Evolutionary conservation across 2,113 vertebrate genomes (phyloP), one percentile per base, ranked within the genome.

Genomic region (Anas platyrhynchos): DNA sequence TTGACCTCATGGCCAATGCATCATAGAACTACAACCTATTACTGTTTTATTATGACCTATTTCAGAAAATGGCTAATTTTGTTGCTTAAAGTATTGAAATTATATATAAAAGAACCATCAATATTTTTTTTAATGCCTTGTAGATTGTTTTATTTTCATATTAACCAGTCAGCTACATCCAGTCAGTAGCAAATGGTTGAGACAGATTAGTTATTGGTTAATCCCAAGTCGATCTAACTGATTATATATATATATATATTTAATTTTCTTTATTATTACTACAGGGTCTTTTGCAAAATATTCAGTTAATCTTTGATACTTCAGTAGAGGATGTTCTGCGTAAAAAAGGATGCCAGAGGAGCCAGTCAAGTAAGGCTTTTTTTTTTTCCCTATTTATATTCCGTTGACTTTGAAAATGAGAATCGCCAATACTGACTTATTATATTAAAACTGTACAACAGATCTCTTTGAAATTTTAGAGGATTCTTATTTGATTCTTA

Each of bases 261-360:
- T 73, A 11, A 21, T 96, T 62, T 93, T 41, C 41, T 38, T 63
- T 48, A 65, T 96, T 88, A 36, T 91, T 76, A 34, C 95, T 93
- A 50, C 98, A 99, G 99, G 99, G 99, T 62, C 97, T 99, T 94
- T 98, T 99, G 87, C 99, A 99, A 98, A 99, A 99, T 76, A 97
- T 99, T 82, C 97, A 92, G 29, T 97, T 99, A 82, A 96, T 99
- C 91, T 99, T 99, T 96, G 99, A 98, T 67, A 98, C 98, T 22
- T 97, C 99, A 1, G 52, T 99, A 83, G 99, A 99, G 56, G 98
- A 99, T 23, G 72, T 99, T 93, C 98, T 99, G 22, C 97, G 85
- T 91, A 98, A 96, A 95, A 99, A 98, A 97, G 99, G 99, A 71
- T 99, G 99, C 68, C 98, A 98, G 67, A 96, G 98, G 43, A 96